Percentiles rank a stretch among this genome's conserved stretches.
Conservation (phyloP, 2,888 invertebrate species). For the Leptinotarsa rubiginosa region DNA sequence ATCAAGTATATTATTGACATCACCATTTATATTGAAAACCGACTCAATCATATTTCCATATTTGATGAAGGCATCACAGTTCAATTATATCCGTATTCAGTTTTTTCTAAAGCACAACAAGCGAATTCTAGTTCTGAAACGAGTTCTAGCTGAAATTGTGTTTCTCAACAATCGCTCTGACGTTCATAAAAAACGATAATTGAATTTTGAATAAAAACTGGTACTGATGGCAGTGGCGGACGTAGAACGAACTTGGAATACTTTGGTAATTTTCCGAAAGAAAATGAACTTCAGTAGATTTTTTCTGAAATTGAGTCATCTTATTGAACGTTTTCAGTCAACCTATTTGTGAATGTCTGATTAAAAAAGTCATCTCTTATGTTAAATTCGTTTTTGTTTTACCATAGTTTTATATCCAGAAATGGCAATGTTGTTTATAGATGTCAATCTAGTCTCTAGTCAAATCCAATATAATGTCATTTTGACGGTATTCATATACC, state of each 20-base stretch:
- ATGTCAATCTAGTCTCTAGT: no score
- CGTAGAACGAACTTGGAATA: not conserved
- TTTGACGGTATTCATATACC: no score
- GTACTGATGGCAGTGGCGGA: constrained; percentile 27
- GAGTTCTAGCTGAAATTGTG: constrained; percentile 25
- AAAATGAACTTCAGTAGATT: no score
- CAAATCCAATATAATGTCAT: no score
- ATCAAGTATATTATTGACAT: constrained; percentile 11
- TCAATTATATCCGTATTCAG: constrained; percentile 13
- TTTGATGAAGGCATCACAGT: constrained; percentile 16
- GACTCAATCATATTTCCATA: constrained; percentile 23
- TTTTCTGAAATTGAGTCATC: no score
- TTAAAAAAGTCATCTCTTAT: no score
- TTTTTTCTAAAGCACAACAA: constrained; percentile 1
- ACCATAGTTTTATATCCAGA: no score
- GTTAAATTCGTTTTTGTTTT: no score
- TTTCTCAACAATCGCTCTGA: constrained; percentile 23
- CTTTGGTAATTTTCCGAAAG: no score
- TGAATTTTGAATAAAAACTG: constrained; percentile 27
- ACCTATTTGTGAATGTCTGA: no score
- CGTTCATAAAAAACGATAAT: constrained; percentile 24
- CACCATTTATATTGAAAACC: constrained; percentile 13
- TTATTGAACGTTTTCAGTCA: no score
- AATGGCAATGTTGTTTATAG: no score
- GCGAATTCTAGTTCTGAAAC: constrained; percentile 23